Base-by-base conservation (phyloP, 2,797 vertebrate species). In the Gambelia wislizenii region DNA sequence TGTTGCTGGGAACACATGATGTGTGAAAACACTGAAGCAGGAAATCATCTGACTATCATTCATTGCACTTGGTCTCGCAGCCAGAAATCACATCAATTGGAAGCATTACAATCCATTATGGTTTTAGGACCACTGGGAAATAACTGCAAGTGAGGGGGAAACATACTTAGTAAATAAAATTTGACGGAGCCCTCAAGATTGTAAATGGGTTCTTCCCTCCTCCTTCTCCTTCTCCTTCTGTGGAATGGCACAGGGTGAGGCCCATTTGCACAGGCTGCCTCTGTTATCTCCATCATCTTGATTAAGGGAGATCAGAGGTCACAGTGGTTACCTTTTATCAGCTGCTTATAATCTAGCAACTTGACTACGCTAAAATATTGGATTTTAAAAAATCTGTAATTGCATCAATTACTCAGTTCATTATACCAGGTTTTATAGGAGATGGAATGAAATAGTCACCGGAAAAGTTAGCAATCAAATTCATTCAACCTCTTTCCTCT, bases 131-230 rank as follows among this genome's bases (percentile, higher is more conserved):
- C 64, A 78, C 49, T 67, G 85, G 72, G 80, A 87, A 87, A 87
- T 90, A 83, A 84, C 74, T 70, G 61, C 33, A 30, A 78, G 47
- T 22, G 33, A 59, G 33, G 47, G 30, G 10, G 14, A 56, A 81
- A 42, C 74, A 56, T 30, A 70, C 72, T 90, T 79, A 84, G 80
- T 90, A 90, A 87, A 90, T 87, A 82, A 89, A 78, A 84, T 86
- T 64, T 82, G 70, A 76, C 25, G 6, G 70, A 33, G 69, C 64
- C 67, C 69, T 64, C 30, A 2, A 16, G 10, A 33, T 42, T 86
- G 78, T 77, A 86, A 83, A 86, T 33, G 56, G 67, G 13, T 36
- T 44, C 42, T 12, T 14, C 49, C 44, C 64, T 6, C 9, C 64
- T 67, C 64, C 30, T 30, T 2, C n/a, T 42, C 52, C 59, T 25